Conservation (phyloP, 2,797 vertebrate genomes). For the Anas bernieri region DNA sequence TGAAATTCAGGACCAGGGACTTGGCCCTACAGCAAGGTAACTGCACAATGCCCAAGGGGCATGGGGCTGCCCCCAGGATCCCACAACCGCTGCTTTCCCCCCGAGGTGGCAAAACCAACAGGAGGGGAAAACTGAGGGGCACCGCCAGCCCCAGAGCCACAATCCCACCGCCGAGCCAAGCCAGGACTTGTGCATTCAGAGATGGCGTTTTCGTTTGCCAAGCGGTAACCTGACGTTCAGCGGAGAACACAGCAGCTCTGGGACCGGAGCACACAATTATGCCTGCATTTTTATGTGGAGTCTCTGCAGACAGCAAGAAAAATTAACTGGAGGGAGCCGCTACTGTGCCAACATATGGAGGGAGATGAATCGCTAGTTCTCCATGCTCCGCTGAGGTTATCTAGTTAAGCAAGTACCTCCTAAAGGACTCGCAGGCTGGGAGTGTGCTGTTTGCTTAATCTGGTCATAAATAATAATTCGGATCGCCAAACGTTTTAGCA, state of each 20-base stretch:
- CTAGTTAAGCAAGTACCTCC: slow-evolving; percentile 28
- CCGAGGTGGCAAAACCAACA: not conserved
- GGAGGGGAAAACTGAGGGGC: accelerated
- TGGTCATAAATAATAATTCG: slow-evolving; percentile 34
- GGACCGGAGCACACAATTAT: not conserved
- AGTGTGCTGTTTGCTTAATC: not conserved
- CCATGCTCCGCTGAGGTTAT: not conserved
- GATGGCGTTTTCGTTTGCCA: not conserved
- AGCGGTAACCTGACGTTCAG: not conserved
- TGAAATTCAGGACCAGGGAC: not conserved
- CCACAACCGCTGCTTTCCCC: accelerated
- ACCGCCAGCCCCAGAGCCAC: accelerated
- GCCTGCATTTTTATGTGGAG: slow-evolving; percentile 45
- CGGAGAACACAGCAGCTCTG: not conserved
- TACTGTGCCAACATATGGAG: slow-evolving; percentile 35
- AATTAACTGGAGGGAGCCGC: slow-evolving; percentile 56
- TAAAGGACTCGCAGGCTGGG: slow-evolving; percentile 17
- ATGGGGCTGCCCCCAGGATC: not conserved
- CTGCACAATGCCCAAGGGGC: accelerated
- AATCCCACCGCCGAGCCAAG: not conserved
- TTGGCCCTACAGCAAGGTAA: not conserved
- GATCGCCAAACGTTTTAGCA: slow-evolving; percentile 2
- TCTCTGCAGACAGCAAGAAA: slow-evolving; percentile 39
- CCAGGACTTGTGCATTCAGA: not conserved
- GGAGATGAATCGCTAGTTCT: not conserved